Evolutionary conservation across 1,140 invertebrate species (phyloP).

Genomic region (Popillia japonica): DNA sequence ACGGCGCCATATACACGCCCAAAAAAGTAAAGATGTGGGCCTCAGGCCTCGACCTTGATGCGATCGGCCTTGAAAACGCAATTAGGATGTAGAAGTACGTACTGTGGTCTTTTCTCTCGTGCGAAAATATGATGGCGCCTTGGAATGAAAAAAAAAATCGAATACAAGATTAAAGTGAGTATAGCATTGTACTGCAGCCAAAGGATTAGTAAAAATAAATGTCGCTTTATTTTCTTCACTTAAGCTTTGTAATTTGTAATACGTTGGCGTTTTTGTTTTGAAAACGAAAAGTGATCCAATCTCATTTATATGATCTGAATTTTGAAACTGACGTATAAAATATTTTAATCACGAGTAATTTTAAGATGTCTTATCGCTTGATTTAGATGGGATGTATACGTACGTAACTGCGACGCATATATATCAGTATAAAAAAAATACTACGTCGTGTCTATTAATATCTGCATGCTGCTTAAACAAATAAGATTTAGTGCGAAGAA

Average conservation of each 20-base stretch:
- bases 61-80: constrained; percentile 6
- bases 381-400: too few relatives aligned
- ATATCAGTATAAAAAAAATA: not conserved
- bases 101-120: not conserved
- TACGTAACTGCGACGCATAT: not conserved
- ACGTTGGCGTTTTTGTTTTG: too few relatives aligned
- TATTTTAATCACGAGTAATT: too few relatives aligned
- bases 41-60: constrained; percentile 19
- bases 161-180: not conserved
- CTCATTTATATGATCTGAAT: too few relatives aligned
- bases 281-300: too few relatives aligned
- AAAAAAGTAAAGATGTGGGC: constrained; percentile 20
- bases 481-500: not conserved
- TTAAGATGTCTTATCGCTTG: too few relatives aligned
- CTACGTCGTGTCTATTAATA: not conserved
- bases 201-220: constrained; percentile 15
- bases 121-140: constrained; percentile 17
- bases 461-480: not conserved
- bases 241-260: too few relatives aligned
- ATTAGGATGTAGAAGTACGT: not conserved
- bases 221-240: not conserved
- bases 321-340: too few relatives aligned
- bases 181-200: constrained; percentile 12
- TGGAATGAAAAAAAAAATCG: not conserved
- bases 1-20: constrained; percentile 19